Conservation (phyloP, 2,888 invertebrate species). For the Microctonus hyperodae region DNA sequence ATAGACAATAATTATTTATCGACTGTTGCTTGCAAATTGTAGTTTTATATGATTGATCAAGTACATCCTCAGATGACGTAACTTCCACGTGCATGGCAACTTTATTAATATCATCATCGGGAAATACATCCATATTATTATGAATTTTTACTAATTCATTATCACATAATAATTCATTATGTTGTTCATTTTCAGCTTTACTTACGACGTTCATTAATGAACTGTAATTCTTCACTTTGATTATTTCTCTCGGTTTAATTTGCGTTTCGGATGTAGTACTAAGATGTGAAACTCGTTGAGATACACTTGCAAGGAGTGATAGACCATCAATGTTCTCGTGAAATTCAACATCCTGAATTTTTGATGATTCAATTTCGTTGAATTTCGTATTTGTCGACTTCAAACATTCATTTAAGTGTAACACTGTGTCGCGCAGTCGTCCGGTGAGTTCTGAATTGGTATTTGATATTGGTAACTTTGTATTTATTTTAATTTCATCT, state of each 20-base stretch:
- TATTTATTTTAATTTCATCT: constrained; percentile 2
- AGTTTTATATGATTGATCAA: constrained; percentile 31
- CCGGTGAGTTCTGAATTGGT: constrained; percentile 21
- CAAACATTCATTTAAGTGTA: constrained; percentile 11
- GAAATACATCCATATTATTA: constrained; percentile 49
- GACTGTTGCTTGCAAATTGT: constrained; percentile 23
- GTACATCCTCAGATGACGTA: constrained; percentile 46
- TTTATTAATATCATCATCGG: constrained; percentile 52
- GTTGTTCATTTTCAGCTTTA: not conserved
- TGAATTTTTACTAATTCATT: constrained; percentile 39
- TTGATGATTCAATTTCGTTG: constrained; percentile 21
- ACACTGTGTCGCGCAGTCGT: constrained; percentile 9
- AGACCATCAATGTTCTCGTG: constrained; percentile 57
- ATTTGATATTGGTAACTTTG: constrained; percentile 5
- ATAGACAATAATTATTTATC: not conserved
- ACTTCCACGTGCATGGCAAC: constrained; percentile 52
- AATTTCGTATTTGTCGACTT: constrained; percentile 10
- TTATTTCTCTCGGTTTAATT: constrained; percentile 40
- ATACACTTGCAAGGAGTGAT: constrained; percentile 56
- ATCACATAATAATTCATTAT: constrained; percentile 25
- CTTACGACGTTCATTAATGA: constrained; percentile 10
- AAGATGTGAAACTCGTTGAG: constrained; percentile 49
- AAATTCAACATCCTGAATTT: constrained; percentile 43
- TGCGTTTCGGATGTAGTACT: constrained; percentile 27
- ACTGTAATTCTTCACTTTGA: constrained; percentile 54